These are phyloP conservation scores for Caenorhabditis parvicauda DNA, from an alignment of 2,888 invertebrate species.

Conservation along the genomic window DNA sequence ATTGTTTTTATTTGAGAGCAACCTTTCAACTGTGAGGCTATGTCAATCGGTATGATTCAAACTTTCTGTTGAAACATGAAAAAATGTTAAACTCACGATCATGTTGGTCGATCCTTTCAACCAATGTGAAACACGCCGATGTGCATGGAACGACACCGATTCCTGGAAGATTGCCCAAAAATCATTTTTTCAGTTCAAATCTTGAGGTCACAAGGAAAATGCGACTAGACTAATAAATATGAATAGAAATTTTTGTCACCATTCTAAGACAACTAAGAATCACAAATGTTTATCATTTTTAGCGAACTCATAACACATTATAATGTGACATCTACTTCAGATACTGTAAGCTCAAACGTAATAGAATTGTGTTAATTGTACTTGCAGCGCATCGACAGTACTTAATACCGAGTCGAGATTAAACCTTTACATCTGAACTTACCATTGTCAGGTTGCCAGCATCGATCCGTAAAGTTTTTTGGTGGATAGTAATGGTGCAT, in stretches of 20 bases:
- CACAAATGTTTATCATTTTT: neutral
- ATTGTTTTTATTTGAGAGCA: too few relatives aligned
- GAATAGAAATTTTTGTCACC: neutral
- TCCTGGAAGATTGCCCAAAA: conserved; percentile 5
- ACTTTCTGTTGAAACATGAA: neutral
- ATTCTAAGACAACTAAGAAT: neutral
- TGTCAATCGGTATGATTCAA: too few relatives aligned
- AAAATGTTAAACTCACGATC: conserved; percentile 38
- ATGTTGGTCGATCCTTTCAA: conserved; percentile 46
- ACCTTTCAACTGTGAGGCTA: too few relatives aligned
- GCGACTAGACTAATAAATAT: neutral
- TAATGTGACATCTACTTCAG: too few relatives aligned
- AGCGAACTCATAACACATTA: neutral
- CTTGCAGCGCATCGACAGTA: too few relatives aligned
- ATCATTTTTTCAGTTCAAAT: conserved; percentile 1
- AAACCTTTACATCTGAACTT: neutral
- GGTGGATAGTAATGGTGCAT: conserved; percentile 58
- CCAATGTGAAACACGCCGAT: conserved; percentile 55
- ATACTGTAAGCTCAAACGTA: too few relatives aligned
- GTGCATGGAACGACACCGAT: conserved; percentile 48
- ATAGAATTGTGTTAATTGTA: too few relatives aligned
- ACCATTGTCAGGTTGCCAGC: conserved; percentile 35
- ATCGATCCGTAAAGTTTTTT: conserved; percentile 55
- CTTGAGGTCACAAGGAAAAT: neutral
- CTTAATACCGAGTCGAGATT: neutral